Evolutionary conservation across 2,113 vertebrate genomes (phyloP), one percentile per base, ranked within the genome.

Genomic region (Malaclemys terrapin): DNA sequence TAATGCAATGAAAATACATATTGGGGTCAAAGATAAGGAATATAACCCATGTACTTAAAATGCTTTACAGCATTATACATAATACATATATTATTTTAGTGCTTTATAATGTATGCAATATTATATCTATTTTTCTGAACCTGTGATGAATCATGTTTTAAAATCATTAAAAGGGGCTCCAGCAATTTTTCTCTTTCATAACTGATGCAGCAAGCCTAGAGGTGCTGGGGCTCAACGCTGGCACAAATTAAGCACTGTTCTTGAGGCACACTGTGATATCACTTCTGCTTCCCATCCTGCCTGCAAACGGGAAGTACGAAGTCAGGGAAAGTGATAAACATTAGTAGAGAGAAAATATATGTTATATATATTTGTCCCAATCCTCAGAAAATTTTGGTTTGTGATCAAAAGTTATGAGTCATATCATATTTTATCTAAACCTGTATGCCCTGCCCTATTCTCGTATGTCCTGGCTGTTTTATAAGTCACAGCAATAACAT

Each of bases 11-110:
- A 69, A 82, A 92, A 93, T 89, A 27, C 12, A 85, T 91, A 50
- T 59, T 89, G 84, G 69, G 59, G 31, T 92, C 82, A 96, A 88
- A 89, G 29, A 80, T 45, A 54, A 82, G 14, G 84, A 91, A 91
- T 22, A 84, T 50, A 89, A 91, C 89, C n/a, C 93, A 35, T 27
- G 16, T 9, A 24, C 56, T 69, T 89, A 86, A 95, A 54, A 89
- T 84, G 62, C 82, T n/a, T 89, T 84, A 75, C 8, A 69, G 31
- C 10, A 84, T 95, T 88, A 83, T 75, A 89, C 20, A 88, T 19
- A 69, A 6, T 54, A 0, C 17, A 42, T 42, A 42, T 42, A 42
- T 79, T 69, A 92, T 90, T 84, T 84, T 95, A 90, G 80, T 84
- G 87, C 5, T 50, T 3, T 12, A 83, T 85, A 91, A 65, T 56